Conservation (phyloP, 2,888 invertebrate species). For the Pelosia muscerda region DNA sequence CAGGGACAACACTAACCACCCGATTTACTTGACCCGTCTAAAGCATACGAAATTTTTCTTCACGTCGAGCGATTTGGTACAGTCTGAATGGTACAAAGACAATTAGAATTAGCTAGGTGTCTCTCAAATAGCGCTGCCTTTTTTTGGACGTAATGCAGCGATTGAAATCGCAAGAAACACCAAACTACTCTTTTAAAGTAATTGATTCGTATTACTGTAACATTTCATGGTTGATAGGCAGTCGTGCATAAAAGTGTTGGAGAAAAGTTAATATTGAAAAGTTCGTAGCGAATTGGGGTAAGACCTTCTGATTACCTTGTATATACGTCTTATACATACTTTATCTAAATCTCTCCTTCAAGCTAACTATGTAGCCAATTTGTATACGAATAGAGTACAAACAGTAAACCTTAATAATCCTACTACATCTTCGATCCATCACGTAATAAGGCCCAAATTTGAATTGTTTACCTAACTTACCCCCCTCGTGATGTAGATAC, state of each 20-base stretch:
- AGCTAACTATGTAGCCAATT: conserved; percentile 7
- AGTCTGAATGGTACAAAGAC: neutral
- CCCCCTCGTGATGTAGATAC: conserved; percentile 16
- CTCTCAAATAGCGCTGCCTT: neutral
- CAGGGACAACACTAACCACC: too few species aligned
- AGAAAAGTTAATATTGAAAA: too few species aligned
- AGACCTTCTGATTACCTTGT: neutral
- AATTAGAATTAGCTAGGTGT: neutral
- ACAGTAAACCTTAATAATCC: conserved; percentile 26
- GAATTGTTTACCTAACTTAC: conserved; percentile 8
- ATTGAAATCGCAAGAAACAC: neutral
- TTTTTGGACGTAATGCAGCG: neutral
- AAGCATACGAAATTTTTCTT: too few species aligned
- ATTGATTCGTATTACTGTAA: too few species aligned
- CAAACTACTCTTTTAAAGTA: too few species aligned
- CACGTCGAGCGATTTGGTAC: too few species aligned
- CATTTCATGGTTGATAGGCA: too few species aligned
- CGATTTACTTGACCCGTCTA: too few species aligned
- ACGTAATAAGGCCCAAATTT: conserved; percentile 8
- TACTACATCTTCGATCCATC: conserved; percentile 9
- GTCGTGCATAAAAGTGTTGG: too few species aligned
- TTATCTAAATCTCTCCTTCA: conserved; percentile 19
- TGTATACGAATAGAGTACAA: conserved; percentile 4
- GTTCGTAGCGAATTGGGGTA: neutral
- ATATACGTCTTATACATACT: neutral